phyloP scores from a whole-genome alignment of 1,140 invertebrate genomes.

The Drosophila sechellia region DNA sequence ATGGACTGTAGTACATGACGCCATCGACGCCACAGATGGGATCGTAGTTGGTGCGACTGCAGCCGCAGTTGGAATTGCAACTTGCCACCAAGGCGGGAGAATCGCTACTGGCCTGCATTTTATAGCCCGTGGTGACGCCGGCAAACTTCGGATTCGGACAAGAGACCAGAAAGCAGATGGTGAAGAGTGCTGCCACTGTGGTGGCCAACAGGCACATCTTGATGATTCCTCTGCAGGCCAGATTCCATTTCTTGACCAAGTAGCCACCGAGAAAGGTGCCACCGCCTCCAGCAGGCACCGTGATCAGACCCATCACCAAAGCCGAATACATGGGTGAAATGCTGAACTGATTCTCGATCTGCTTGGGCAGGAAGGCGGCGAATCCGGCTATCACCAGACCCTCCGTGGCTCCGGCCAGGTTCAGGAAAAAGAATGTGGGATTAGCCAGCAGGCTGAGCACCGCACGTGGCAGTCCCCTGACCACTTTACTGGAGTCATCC shows the following conservation, averaged over 20 bases:
- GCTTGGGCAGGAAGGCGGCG: slow-evolving; percentile 92
- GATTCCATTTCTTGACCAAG: slow-evolving; percentile 89
- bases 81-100: slow-evolving; percentile 75
- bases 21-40: slow-evolving; percentile 91
- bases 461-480: slow-evolving; percentile 86
- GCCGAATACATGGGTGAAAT: slow-evolving; percentile 90
- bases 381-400: slow-evolving; percentile 92
- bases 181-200: slow-evolving; percentile 86
- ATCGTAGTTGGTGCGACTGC: slow-evolving; percentile 86
- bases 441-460: slow-evolving; percentile 89
- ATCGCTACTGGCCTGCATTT: slow-evolving; percentile 1
- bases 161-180: slow-evolving; percentile 89
- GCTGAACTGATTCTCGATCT: slow-evolving; percentile 93
- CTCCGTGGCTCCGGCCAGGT: slow-evolving; percentile 91
- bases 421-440: slow-evolving; percentile 92
- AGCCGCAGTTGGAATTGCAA: slow-evolving; percentile 89
- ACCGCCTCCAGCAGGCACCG: slow-evolving; percentile 90
- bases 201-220: slow-evolving; percentile 89
- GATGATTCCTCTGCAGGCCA: slow-evolving; percentile 91
- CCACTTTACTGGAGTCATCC: background rate
- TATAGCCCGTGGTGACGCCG: slow-evolving; percentile 89
- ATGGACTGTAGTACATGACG: slow-evolving; percentile 93
- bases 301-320: slow-evolving; percentile 90
- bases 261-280: slow-evolving; percentile 93
- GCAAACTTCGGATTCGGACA: slow-evolving; percentile 91